Evolutionary conservation across 2,797 vertebrate species (phyloP), one percentile per base, ranked within the genome.

Genomic region (Centropyge bicolor): DNA sequence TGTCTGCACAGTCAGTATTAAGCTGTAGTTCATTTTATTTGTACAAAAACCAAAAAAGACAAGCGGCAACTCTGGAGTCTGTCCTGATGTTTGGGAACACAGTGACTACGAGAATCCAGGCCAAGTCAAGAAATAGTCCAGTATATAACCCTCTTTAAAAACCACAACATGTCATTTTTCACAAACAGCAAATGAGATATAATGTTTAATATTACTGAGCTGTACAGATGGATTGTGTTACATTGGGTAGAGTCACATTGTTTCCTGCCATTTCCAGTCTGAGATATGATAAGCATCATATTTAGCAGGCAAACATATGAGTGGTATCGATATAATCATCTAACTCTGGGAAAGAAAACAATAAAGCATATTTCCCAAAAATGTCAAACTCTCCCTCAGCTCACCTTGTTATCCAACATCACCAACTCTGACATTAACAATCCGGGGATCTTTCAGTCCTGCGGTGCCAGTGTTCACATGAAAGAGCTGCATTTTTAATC

Each of bases 401-500:
- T 49, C 12, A 24, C 20, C 17, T 64, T 57, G 22, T 61, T 54
- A 51, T 67, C 43, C 27, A 70, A 43, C 52, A 70, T 49, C 36
- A 54, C 24, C 54, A 67, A 61, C 41, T 80, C 13, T 59, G 16
- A 48, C 43, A 55, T n/a, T 56, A 36, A 49, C 24, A 49, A 45
- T 64, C 48, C 49, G 17, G 38, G 41, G 17, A 4, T 65, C 43
- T 59, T 59, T 70, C 35, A 54, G 31, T 46, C 55, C 66, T 64
- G 19, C 68, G 64, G 45, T 45, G 57, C 43, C 49, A 24, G 13
- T 43, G 40, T 70, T 83, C 48, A 73, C 61, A 72, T 57, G 55
- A 63, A 54, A 69, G 71, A 45, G 38, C 27, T 31, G 59, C 56
- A 40, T 35, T 41, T 70, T 78, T 70, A 79, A 74, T 73, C 35